phyloP scores from a whole-genome alignment of 2,797 vertebrate species.

The Rhincodon typus region DNA sequence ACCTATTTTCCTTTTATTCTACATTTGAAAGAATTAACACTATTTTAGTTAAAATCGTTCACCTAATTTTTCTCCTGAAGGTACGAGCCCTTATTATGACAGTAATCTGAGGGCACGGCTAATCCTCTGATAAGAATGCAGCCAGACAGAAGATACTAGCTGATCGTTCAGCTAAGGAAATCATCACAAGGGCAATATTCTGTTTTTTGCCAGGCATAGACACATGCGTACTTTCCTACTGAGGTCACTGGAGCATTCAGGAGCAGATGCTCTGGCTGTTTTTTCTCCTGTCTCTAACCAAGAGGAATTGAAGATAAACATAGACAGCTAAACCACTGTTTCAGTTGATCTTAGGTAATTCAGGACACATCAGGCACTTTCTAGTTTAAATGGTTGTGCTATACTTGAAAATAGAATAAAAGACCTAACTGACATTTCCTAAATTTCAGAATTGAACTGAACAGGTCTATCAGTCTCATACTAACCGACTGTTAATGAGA shows the following conservation, averaged over 20 bases:
- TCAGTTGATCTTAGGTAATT: background rate
- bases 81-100: background rate
- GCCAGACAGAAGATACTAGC: background rate
- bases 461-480: background rate
- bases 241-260: background rate
- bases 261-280: background rate
- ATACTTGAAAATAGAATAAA: background rate
- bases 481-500: background rate
- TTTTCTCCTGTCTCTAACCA: background rate
- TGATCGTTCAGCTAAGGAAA: background rate
- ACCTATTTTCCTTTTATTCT: background rate
- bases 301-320: background rate
- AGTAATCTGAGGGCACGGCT: background rate
- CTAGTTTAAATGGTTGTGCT: background rate
- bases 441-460: background rate
- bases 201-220: background rate
- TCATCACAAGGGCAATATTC: background rate
- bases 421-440: background rate
- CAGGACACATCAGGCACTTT: too few relatives aligned
- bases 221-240: background rate
- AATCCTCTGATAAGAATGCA: background rate
- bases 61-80: background rate
- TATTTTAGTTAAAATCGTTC: background rate
- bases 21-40: background rate
- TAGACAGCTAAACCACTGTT: background rate